Evolutionary conservation across 2,113 vertebrate genomes (phyloP), one percentile per base, ranked within the genome.

Genomic region (crab-eating macaque (Macaca fascicularis)): DNA sequence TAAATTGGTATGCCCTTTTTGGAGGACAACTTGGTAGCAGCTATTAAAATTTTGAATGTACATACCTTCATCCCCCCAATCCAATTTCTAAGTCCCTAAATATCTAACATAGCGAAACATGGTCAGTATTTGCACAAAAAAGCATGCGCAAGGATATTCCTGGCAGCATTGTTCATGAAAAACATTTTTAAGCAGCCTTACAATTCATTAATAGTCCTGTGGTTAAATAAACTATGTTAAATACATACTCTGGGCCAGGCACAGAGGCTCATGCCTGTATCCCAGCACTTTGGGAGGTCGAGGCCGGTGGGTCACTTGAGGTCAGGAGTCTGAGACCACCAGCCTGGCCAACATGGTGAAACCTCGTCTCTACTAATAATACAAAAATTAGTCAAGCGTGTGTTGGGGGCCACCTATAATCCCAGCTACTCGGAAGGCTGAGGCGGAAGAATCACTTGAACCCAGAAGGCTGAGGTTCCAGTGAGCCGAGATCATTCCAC

Each of bases 21-120:
- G 27, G 17, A 82, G 16, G 52, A 72, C 43, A 64, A 48, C 52
- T 92, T 85, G 16, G 22, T 76, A 81, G n/a, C 19, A 67, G 50
- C 74, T 64, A 70, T 72, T 50, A 94, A 93, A 30, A 83, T 81
- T 92, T 84, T 82, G 84, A 84, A 64, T 85, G n/a, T 85, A 50
- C 25, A 38, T 91, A 19, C 23, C 14, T 94, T 87, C 82, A 79
- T 88, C 12, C 17, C 45, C 90, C 79, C 48, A 95, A 86, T 32
- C 23, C 52, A 90, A 67, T 79, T 59, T 89, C 48, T 85, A 89
- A 30, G 30, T 74, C 74, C 79, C 52, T 94, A 90, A 96, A 82
- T 35, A 50, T 55, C 50, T 79, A 94, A 38, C 13, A 55, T 48
- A 78, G 52, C 45, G 69, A 90, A 95, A 79, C 52, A 83, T 6